Evolutionary conservation across 2,888 invertebrate species (phyloP).

Genomic region (Norana najaformis): DNA sequence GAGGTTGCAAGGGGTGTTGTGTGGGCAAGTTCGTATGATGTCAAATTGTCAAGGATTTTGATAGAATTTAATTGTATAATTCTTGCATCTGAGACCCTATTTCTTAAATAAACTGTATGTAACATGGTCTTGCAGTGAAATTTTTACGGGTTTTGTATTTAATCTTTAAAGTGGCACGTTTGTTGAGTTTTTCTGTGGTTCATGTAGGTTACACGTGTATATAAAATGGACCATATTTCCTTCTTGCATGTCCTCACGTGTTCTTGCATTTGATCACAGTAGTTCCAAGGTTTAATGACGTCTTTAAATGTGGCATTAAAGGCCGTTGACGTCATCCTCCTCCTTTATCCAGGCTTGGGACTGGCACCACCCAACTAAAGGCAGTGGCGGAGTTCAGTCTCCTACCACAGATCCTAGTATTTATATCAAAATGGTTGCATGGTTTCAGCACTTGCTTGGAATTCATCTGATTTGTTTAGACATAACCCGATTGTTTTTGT

Average conservation of each 20-base stretch:
- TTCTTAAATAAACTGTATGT: neutral
- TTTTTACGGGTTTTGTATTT: neutral
- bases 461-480: neutral
- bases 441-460: neutral
- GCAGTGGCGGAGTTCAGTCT: too few species aligned
- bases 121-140: neutral
- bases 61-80: neutral
- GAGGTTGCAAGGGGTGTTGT: too few species aligned
- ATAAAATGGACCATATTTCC: neutral
- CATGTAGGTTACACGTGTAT: too few species aligned
- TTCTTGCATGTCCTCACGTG: neutral
- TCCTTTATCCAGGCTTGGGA: too few species aligned
- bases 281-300: too few species aligned
- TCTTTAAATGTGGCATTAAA: too few species aligned
- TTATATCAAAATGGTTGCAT: conserved; percentile 5
- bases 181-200: neutral
- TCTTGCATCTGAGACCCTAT: too few species aligned
- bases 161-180: neutral
- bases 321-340: too few species aligned
- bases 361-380: too few species aligned
- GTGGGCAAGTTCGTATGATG: too few species aligned
- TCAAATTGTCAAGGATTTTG: too few species aligned
- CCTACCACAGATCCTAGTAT: neutral
- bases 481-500: neutral
- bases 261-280: neutral